Evolutionary conservation across 2,797 vertebrate species (phyloP).

Genomic region (Muscicapa striata): DNA sequence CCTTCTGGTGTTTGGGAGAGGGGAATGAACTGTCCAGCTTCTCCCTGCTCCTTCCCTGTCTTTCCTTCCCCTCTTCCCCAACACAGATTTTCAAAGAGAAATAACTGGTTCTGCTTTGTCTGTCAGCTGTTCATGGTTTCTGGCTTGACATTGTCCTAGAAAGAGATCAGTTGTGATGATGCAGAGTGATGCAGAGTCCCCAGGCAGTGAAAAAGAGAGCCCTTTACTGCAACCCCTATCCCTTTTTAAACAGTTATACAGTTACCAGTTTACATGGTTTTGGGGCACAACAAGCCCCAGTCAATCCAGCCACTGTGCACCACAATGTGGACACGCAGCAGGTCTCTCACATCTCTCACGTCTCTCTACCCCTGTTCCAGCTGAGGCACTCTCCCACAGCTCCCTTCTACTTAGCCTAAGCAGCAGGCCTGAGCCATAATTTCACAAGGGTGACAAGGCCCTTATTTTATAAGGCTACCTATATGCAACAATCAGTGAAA

Average conservation of each 20-base stretch:
- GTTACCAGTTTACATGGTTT: background rate
- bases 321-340: fast-evolving
- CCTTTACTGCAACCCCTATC: background rate
- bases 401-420: background rate
- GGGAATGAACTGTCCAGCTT: background rate
- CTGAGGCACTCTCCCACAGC: background rate
- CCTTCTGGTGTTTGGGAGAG: background rate
- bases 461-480: background rate
- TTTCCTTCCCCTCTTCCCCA: background rate
- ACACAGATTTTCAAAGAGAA: background rate
- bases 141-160: background rate
- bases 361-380: background rate
- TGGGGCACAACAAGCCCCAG: background rate
- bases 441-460: background rate
- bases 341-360: background rate
- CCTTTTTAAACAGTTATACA: background rate
- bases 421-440: background rate
- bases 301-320: background rate
- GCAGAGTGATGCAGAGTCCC: background rate
- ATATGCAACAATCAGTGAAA: background rate
- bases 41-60: background rate
- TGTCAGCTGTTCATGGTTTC: background rate
- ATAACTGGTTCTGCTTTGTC: background rate
- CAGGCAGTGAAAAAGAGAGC: background rate
- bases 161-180: background rate